Evolutionary conservation across 2,797 vertebrate species (phyloP).

Genomic region (Oryzias sinensis): DNA sequence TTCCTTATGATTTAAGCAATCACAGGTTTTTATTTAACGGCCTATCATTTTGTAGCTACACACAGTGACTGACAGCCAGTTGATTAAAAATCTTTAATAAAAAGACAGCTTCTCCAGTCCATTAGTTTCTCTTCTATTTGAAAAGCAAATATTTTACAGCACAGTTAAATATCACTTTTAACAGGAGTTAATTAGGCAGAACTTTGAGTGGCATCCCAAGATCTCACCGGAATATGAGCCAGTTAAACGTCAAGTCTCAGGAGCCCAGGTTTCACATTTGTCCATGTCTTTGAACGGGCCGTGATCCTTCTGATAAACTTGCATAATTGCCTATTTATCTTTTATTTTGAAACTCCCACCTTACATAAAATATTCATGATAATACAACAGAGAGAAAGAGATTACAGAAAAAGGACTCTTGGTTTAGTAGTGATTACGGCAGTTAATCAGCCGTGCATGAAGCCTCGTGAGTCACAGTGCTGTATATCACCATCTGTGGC

Average conservation of each 20-base stretch:
- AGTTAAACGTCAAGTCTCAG: conserved; percentile 38
- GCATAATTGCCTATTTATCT: conserved; percentile 50
- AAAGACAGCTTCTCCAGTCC: not conserved
- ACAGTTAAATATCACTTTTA: conserved; percentile 12
- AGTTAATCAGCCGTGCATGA: not conserved
- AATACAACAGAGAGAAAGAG: conserved; percentile 14
- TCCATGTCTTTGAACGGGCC: conserved; percentile 25
- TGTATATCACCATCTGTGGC: not conserved
- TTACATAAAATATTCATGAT: conserved; percentile 43
- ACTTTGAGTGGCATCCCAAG: not conserved
- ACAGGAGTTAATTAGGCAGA: conserved; percentile 13
- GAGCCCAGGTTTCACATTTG: conserved; percentile 21
- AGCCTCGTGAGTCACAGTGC: not conserved
- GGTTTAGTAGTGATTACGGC: not conserved
- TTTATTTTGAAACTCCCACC: conserved; percentile 9
- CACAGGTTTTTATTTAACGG: too few species aligned
- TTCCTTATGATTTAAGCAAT: too few species aligned
- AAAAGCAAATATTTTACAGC: conserved; percentile 11
- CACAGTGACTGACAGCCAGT: not conserved
- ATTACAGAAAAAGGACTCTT: not conserved
- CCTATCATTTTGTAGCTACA: too few species aligned
- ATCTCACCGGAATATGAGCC: conserved; percentile 12
- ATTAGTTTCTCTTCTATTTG: not conserved
- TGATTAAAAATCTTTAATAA: conserved; percentile 1
- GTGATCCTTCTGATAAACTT: conserved; percentile 32